Evolutionary conservation across 2,888 invertebrate genomes (phyloP), one percentile per base, ranked within the genome.

Genomic region (Drosophila siamana): DNA sequence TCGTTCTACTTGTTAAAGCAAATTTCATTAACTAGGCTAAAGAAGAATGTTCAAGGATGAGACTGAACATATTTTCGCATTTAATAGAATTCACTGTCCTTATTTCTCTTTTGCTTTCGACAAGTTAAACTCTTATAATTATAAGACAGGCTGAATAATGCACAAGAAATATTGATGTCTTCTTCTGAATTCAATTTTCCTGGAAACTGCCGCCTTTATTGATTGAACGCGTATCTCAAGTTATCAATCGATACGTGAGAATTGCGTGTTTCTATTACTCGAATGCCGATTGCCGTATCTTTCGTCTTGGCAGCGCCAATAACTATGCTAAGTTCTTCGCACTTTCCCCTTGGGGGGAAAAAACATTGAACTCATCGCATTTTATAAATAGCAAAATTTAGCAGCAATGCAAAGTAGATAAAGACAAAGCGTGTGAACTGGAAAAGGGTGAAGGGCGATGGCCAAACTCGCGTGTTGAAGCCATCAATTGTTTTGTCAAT

Each of bases 401-500:
- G 26, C 41, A 40, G 47, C 52, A 64, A 55, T 47, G 24, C 46
- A 43, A 70, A 43, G 13, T 36, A 46, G 59, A 74, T 41, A 50
- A 41, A 46, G 55, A 28, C 26, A 24, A 48, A 36, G 44, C 43
- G 28, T 43, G 48, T 9, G 24, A 60, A 16, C 30, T 7, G 22
- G n/a, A 13, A 36, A 36, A 5, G 50, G 3, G 44, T 19, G 40
- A 11, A 30, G 5, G 9, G 24, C 2, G 19, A 46, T 15, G 13
- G 40, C 8, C 2, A 13, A 5, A 9, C n/a, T 81, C 56, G 82
- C 85, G 85, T 85, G 77, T 44, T 52, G 51, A 68, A 74, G 28
- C 67, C 73, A 80, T 78, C 86, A 87, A 87, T 85, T 85, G 85
- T 85, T 85, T 85, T 87, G 85, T 87, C 85, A 85, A 85, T 85